Percentiles rank a stretch among this genome's conserved stretches.
Evolutionary conservation across 2,113 vertebrate genomes (phyloP).

Genomic region (Ciconia stormi): DNA sequence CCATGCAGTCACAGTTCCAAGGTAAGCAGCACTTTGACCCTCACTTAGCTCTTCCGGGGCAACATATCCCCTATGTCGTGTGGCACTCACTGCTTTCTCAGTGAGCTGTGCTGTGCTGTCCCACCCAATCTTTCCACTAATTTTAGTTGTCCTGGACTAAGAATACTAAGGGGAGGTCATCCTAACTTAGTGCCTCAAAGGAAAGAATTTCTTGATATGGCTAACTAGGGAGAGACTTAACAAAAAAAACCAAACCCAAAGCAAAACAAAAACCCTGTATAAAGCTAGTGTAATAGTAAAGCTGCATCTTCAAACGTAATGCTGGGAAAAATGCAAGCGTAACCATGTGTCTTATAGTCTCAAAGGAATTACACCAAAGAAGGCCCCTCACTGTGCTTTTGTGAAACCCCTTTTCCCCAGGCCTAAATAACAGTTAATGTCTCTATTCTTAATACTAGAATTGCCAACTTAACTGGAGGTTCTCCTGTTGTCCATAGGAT

Average conservation of each 20-base stretch:
- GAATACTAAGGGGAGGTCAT: not conserved
- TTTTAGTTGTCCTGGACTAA: not conserved
- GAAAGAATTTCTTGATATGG: not conserved
- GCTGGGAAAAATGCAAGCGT: not conserved
- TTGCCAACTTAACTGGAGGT: not conserved
- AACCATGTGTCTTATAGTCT: rapidly evolving
- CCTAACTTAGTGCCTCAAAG: not conserved
- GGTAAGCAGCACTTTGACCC: not conserved
- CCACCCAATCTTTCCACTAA: not conserved
- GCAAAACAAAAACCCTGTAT: not conserved
- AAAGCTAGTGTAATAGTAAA: not conserved
- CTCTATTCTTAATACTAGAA: not conserved
- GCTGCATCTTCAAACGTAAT: not conserved
- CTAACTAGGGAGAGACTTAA: not conserved
- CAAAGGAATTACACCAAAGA: not conserved
- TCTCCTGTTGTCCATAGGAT: not conserved
- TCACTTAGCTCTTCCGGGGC: not conserved
- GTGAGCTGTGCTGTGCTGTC: rapidly evolving
- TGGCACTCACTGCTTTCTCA: not conserved
- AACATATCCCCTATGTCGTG: rapidly evolving
- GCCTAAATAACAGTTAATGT: not conserved
- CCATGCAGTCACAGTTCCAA: not conserved
- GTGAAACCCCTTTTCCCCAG: not conserved
- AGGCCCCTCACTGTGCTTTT: rapidly evolving
- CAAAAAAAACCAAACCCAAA: not conserved